Evolutionary conservation across 2,888 invertebrate genomes (phyloP).

Genomic region (Lycophotia porphyrea): DNA sequence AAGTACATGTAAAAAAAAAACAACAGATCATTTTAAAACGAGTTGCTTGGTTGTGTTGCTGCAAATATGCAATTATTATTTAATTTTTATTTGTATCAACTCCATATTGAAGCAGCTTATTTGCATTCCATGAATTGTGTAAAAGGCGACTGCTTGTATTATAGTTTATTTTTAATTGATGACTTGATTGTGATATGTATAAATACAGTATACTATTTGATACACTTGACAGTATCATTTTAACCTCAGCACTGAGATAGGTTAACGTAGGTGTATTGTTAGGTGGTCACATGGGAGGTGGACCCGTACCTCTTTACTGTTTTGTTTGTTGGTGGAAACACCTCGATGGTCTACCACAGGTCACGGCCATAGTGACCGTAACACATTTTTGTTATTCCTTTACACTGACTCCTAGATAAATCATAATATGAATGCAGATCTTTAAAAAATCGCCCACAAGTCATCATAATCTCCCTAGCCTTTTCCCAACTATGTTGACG

Average conservation of each 20-base stretch:
- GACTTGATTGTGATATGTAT: not conserved
- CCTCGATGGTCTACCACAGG: not conserved
- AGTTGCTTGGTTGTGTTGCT: not conserved
- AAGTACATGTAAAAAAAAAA: constrained; percentile 10
- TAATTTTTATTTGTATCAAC: constrained; percentile 7
- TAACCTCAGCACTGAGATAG: not conserved
- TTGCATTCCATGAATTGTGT: constrained; percentile 6
- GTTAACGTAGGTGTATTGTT: not conserved
- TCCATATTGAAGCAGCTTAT: constrained; percentile 6
- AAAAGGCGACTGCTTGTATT: not conserved
- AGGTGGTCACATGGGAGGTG: not conserved
- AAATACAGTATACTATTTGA: not conserved
- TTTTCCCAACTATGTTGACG: not conserved
- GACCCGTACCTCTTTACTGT: not conserved
- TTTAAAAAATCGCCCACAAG: not conserved
- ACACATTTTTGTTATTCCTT: not conserved
- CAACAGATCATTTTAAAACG: not conserved
- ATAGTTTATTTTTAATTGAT: not conserved
- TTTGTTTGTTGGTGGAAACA: not conserved
- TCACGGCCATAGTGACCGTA: not conserved
- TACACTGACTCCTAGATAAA: not conserved
- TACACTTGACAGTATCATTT: not conserved
- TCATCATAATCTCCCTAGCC: not conserved
- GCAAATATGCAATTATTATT: constrained; percentile 12
- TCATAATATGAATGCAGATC: not conserved